Evolutionary conservation across 2,113 vertebrate genomes (phyloP).

Genomic region (Carettochelys insculpta): DNA sequence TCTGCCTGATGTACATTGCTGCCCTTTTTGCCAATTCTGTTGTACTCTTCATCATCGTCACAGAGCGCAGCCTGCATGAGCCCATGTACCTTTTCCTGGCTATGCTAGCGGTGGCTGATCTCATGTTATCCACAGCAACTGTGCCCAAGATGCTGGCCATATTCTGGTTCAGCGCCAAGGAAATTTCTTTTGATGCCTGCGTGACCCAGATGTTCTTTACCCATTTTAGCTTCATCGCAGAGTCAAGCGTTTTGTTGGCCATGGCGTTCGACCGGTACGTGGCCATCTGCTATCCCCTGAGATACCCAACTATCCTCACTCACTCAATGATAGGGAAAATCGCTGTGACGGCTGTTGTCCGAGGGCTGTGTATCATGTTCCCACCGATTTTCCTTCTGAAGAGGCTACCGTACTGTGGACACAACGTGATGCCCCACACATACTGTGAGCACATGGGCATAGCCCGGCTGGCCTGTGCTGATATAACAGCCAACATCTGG

Average conservation of each 20-base stretch:
- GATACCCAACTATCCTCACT: slow-evolving; percentile 47
- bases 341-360: neutral
- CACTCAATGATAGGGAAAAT: slow-evolving; percentile 40
- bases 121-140: slow-evolving; percentile 64
- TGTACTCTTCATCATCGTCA: slow-evolving; percentile 38
- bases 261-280: slow-evolving; percentile 72
- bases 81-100: slow-evolving; percentile 72
- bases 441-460: slow-evolving; percentile 80
- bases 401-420: slow-evolving; percentile 60
- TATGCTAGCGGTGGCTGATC: slow-evolving; percentile 62
- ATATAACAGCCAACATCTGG: slow-evolving; percentile 68
- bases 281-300: slow-evolving; percentile 66
- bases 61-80: slow-evolving; percentile 60
- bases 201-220: slow-evolving; percentile 76
- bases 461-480: slow-evolving; percentile 72
- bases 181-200: slow-evolving; percentile 70
- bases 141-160: slow-evolving; percentile 73
- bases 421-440: slow-evolving; percentile 68
- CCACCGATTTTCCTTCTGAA: slow-evolving; percentile 67
- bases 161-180: slow-evolving; percentile 69
- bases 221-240: slow-evolving; percentile 71
- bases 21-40: slow-evolving; percentile 38
- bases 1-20: slow-evolving; percentile 62
- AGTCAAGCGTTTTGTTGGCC: slow-evolving; percentile 68
- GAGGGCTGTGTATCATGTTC: slow-evolving; percentile 64